These are phyloP conservation scores for Zalophus californianus DNA, from an alignment of 2,797 vertebrate genomes.

Conservation along the genomic window DNA sequence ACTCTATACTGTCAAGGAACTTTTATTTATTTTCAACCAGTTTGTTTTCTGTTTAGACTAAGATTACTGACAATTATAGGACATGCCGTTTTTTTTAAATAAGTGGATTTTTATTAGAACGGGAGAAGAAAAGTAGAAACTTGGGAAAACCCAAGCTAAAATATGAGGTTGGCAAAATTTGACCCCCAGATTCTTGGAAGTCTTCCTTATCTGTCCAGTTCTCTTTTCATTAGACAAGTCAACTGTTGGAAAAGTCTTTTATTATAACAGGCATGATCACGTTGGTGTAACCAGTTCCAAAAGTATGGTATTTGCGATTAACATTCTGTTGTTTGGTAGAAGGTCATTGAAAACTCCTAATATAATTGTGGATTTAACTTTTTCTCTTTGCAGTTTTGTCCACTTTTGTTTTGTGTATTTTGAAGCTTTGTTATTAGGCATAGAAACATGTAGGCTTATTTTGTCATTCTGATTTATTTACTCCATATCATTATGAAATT, in stretches of 20 bases:
- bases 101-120: neutral
- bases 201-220: neutral
- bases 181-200: neutral
- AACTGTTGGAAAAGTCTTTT: neutral
- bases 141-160: neutral
- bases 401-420: neutral
- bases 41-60: neutral
- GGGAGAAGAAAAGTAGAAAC: neutral
- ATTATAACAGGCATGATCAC: neutral
- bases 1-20: conserved; percentile 27
- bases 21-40: conserved; percentile 33
- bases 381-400: neutral
- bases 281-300: neutral
- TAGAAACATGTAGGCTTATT: neutral
- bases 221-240: neutral
- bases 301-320: neutral
- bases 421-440: neutral
- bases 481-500: neutral
- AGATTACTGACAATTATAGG: neutral
- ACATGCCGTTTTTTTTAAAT: neutral
- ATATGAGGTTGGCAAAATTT: neutral
- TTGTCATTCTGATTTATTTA: neutral
- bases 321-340: neutral
- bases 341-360: neutral
- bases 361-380: neutral